Evolutionary conservation across 30 jellyfish, hydroid and myxozoan genomes (phyloP), one percentile per base, ranked within the genome.

Genomic region (Pseudorhiza aurosa): DNA sequence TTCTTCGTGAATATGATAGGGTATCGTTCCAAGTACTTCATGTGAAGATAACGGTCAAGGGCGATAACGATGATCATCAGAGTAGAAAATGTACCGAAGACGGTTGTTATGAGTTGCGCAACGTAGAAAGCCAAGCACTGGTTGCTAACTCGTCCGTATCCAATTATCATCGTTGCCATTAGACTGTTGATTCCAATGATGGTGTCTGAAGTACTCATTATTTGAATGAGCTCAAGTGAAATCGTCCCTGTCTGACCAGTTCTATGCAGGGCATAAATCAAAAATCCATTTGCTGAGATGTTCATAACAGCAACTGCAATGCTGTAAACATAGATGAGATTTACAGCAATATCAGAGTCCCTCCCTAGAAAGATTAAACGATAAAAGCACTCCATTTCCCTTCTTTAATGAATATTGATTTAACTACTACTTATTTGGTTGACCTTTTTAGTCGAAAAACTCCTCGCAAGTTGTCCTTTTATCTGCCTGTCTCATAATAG

Each of bases 11-110:
- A 53, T n/a, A 53, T 21, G 5, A 22, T 21, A 6, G 33, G 4
- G 24, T 53, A 53, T 4, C 67, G 5, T 19, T 53, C 67, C 22
- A 53, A 53, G 14, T 10, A 53, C 36, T 36, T 53, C 33, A 53
- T 53, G 14, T 53, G 67, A 9, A 53, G 24, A 15, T 53, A 53
- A 1, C 35, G 67, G 14, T 53, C 67, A 53, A 53, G 36, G 35
- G 67, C 67, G 3, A 53, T 53, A 36, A 53, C 37, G 24, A 53
- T 33, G 24, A 53, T 21, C 67, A 53, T 53, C 67, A 53, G 22
- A 10, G 24, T 1, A 15, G 67, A 53, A 22, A 53, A 53, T 53
- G 35, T 2, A 21, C 14, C 24, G 35, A 33, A 12, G 12, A 22
- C 24, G 24, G 1, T 4, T 14, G 24, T 1, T n/a, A 19, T 21